A percentile compares a stretch with the other conserved stretches of the same genome.
phyloP scores from a whole-genome alignment of 2,113 vertebrate species.

The Urocolius indicus region DNA sequence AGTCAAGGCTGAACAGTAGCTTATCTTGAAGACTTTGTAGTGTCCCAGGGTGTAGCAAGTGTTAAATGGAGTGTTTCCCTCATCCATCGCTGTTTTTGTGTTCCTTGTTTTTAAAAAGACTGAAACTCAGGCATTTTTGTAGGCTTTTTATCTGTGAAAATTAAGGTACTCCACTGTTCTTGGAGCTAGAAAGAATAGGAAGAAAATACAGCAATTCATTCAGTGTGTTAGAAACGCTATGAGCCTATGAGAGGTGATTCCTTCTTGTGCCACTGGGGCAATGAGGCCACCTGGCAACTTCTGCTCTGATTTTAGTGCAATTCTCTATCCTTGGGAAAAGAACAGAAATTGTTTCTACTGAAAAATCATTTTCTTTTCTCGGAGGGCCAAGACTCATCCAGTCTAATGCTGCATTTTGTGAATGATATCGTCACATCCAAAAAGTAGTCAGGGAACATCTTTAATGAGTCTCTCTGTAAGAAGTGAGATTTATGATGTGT shows the following conservation, averaged over 20 bases:
- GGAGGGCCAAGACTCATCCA: background rate
- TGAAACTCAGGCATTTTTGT: background rate
- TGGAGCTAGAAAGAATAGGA: background rate
- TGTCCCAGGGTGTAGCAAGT: background rate
- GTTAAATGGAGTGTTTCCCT: background rate
- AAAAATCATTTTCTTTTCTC: background rate
- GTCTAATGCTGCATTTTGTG: background rate
- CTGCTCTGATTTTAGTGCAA: background rate
- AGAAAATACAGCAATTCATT: background rate
- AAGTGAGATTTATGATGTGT: background rate
- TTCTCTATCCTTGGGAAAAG: background rate
- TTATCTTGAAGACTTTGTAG: background rate
- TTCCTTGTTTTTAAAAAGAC: background rate
- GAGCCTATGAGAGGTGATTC: background rate
- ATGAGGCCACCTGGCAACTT: background rate
- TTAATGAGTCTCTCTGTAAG: background rate
- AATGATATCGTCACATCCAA: background rate
- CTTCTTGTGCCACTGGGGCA: background rate
- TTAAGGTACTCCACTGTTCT: background rate
- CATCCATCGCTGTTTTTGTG: fast-evolving
- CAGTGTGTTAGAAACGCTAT: background rate
- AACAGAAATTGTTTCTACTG: background rate
- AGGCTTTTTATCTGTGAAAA: background rate
- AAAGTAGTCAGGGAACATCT: background rate
- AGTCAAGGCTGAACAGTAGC: background rate